phyloP scores from a whole-genome alignment of 2,888 invertebrate species.

The Eristalinus aeneus region DNA sequence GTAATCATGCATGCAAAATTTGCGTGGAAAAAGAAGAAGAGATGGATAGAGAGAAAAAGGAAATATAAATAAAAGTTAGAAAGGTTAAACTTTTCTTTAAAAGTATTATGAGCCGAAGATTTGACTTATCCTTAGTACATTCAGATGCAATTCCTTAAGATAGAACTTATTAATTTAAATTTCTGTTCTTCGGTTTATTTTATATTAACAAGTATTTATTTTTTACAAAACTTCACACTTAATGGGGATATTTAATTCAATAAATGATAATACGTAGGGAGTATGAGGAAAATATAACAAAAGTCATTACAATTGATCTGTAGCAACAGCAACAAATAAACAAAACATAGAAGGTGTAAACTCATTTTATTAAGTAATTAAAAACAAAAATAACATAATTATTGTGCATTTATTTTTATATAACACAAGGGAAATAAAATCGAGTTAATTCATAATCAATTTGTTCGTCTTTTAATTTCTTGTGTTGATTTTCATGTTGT shows the following conservation, averaged over 20 bases:
- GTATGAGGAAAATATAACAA: neutral
- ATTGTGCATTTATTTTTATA: conserved; percentile 64
- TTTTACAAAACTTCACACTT: neutral
- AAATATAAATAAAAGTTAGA: neutral
- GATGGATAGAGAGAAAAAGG: neutral
- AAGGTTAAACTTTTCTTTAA: neutral
- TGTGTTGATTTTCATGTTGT: no score
- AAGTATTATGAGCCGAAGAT: conserved; percentile 23
- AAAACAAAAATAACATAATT: conserved; percentile 21
- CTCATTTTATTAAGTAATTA: conserved; percentile 24
- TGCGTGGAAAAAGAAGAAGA: neutral
- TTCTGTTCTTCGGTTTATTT: neutral
- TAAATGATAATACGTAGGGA: no score
- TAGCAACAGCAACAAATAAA: conserved; percentile 16
- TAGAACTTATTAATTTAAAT: neutral
- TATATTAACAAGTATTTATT: neutral
- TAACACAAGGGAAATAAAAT: conserved; percentile 49
- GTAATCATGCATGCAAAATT: neutral
- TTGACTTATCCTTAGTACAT: conserved; percentile 16
- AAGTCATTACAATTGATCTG: conserved; percentile 14
- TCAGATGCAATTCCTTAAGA: neutral
- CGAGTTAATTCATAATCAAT: conserved; percentile 20
- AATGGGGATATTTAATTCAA: neutral
- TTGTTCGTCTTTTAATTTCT: neutral
- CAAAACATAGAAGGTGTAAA: conserved; percentile 12